Percentiles rank a stretch among this genome's conserved stretches.
Evolutionary conservation across 2,113 vertebrate species (phyloP).

Genomic region (Butorides virescens): DNA sequence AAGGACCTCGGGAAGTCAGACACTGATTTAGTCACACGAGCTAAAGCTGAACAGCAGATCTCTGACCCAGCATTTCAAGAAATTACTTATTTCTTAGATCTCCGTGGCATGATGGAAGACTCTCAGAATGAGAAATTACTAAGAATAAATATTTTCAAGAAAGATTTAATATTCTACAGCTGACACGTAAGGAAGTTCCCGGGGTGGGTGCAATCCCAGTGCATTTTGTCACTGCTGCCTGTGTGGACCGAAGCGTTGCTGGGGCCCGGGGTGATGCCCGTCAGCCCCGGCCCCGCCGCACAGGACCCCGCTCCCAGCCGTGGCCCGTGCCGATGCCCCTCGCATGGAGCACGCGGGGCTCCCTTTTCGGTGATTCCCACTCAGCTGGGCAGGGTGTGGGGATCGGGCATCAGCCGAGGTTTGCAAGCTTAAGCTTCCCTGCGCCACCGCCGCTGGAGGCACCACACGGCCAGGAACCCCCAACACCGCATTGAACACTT

Average conservation of each 20-base stretch:
- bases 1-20: background rate
- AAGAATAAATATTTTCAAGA: background rate
- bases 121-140: background rate
- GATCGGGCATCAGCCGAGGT: too few relatives aligned
- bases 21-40: background rate
- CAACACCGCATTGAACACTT: background rate
- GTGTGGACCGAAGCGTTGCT: background rate
- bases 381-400: background rate
- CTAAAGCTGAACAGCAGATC: conserved; percentile 13
- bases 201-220: background rate
- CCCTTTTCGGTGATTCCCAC: background rate
- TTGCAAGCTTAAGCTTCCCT: background rate
- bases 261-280: too few relatives aligned
- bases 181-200: background rate
- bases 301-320: too few relatives aligned
- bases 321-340: too few relatives aligned
- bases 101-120: background rate
- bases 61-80: background rate
- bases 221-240: background rate
- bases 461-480: background rate
- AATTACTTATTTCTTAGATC: background rate
- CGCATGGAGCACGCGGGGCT: too few relatives aligned
- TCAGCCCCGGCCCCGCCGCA: too few relatives aligned
- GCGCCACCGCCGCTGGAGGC: background rate
- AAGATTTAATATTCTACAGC: background rate